Base-by-base conservation (phyloP, 2,113 vertebrate genomes). In the Lepisosteus oculatus region DNA sequence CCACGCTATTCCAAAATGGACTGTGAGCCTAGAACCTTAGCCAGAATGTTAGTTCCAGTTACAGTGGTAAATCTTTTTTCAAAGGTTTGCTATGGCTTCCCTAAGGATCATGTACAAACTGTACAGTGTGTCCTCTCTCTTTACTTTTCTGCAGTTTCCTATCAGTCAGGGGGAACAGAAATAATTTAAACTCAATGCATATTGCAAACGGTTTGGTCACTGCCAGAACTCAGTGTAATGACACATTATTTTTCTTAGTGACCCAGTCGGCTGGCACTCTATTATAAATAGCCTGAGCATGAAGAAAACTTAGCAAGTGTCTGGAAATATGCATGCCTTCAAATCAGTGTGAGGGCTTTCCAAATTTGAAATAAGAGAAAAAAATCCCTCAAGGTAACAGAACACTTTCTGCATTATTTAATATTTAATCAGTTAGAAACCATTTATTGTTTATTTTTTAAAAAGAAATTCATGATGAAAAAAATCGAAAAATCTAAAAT, bases 331-430 rank as follows among this genome's bases (percentile, higher is more conserved):
- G 81, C 66, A 65, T 82, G 82, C 84, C 85, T 85, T 83, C 75
- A 63, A 85, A 90, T 82, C 79, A 84, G 77, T 77, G 69, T 41
- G 17, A 14, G 61, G 43, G 43, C 11, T 75, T 89, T 89, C 87
- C 85, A 89, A 91, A 91, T 85, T 82, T 88, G 81, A 75, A 80
- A 85, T 70, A 85, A 84, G 77, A 83, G 84, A 81, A 80, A 76
- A 85, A 83, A 83, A 90, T 88, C 85, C 89, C 91, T 91, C 90
- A 87, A 93, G 90, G 90, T 91, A 90, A 90, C 85, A 85, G 85
- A 89, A 83, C 79, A 85, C 85, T 89, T 90, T 92, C 87, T 90
- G 90, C 89, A 88, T 91, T 89, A 89, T 92, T 93, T 89, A 90
- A 90, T 90, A 90, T 92, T 92, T 92, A 91, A 92, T 92, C 89